Conservation (phyloP, 2,888 invertebrate species). For the Esperia sulphurella region DNA sequence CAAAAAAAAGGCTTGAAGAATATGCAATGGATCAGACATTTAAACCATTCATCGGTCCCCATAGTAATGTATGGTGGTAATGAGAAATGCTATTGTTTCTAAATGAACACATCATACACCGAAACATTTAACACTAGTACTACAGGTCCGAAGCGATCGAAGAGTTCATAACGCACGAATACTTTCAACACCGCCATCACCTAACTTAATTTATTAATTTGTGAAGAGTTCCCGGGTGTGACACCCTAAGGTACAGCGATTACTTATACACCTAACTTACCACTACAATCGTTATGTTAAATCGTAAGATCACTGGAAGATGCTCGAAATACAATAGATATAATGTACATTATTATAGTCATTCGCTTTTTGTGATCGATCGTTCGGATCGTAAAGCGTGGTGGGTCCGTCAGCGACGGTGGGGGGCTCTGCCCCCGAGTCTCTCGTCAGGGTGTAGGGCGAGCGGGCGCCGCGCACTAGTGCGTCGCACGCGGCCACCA, state of each 20-base stretch:
- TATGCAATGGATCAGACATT: slow-evolving; percentile 51
- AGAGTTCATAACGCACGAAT: slow-evolving; percentile 51
- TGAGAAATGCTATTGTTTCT: slow-evolving; percentile 64
- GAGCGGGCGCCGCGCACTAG: not conserved
- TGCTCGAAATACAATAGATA: slow-evolving; percentile 60
- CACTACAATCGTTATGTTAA: slow-evolving; percentile 60
- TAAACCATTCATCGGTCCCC: slow-evolving; percentile 51
- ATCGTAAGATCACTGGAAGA: slow-evolving; percentile 76
- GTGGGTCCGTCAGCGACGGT: slow-evolving; percentile 29
- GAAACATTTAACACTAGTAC: slow-evolving; percentile 69
- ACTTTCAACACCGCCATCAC: slow-evolving; percentile 54
- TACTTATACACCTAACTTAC: slow-evolving; percentile 64
- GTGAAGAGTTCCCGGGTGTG: slow-evolving; percentile 65
- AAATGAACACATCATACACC: slow-evolving; percentile 75
- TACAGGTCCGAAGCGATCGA: slow-evolving; percentile 64
- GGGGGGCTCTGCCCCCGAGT: slow-evolving; percentile 18
- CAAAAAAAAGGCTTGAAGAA: slow-evolving; percentile 55
- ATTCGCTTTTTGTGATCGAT: slow-evolving; percentile 42
- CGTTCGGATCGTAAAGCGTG: slow-evolving; percentile 31
- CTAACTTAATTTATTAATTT: slow-evolving; percentile 67
- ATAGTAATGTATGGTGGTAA: slow-evolving; percentile 49
- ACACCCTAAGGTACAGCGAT: slow-evolving; percentile 64
- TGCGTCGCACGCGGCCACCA: not conserved
- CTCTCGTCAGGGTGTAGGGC: slow-evolving; percentile 21
- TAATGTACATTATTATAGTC: slow-evolving; percentile 52